Percentiles rank a stretch among this genome's conserved stretches.
phyloP scores from a whole-genome alignment of 2,888 invertebrate genomes.

The Cybosia mesomella region DNA sequence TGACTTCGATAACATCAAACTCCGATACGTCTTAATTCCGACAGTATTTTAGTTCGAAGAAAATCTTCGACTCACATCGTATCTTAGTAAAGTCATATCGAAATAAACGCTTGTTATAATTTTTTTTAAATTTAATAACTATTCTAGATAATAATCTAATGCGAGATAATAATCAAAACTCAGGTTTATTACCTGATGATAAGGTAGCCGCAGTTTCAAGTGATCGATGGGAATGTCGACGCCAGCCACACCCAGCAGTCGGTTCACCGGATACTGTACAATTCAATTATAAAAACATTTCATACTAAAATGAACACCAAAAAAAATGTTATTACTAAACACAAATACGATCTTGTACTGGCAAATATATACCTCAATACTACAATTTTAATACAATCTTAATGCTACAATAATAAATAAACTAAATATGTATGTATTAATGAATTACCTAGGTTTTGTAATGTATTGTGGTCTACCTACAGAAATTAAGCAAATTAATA shows the following conservation, averaged over 20 bases:
- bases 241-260: conserved; percentile 79
- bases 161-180: neutral
- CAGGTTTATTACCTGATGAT: conserved; percentile 67
- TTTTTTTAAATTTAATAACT: neutral
- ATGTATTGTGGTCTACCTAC: no score
- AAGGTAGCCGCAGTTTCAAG: conserved; percentile 75
- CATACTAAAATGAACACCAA: no score
- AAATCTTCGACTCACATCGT: no score
- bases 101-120: neutral
- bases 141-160: neutral
- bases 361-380: neutral
- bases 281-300: conserved; percentile 9
- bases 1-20: no score
- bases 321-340: neutral
- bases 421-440: no score
- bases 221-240: conserved; percentile 81
- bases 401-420: no score
- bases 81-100: no score
- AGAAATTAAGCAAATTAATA: no score
- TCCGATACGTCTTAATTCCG: no score
- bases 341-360: neutral
- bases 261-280: conserved; percentile 77
- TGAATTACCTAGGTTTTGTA: no score
- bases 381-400: neutral
- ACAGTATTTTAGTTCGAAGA: no score